Evolutionary conservation across 2,113 vertebrate genomes (phyloP), one percentile per base, ranked within the genome.

Genomic region (Pao palembangensis): DNA sequence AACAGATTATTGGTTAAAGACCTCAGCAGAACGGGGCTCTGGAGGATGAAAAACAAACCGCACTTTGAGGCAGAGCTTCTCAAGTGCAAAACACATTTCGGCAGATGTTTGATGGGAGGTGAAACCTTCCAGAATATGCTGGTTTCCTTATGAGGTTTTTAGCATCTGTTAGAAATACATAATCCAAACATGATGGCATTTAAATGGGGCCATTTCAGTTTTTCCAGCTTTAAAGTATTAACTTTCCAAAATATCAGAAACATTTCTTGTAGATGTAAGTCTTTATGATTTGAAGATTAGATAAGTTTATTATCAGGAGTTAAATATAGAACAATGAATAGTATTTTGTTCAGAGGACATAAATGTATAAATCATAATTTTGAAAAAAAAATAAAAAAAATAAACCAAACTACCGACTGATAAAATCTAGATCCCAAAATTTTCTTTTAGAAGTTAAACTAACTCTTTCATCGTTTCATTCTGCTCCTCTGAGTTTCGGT

Each of bases 1-100:
- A 90, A 83, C 91, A 91, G 85, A 90, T 89, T 72, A 88, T 79
- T 66, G 84, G 77, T 71, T 47, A n/a, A n/a, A 43, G 67, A 64
- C 58, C 75, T 81, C 72, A 80, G 15, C 60, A 28, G 25, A 28
- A 28, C 5, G 25, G 69, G 28, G 15, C 46, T 64, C 69, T 74
- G 57, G 63, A 81, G 75, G 77, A 77, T 78, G 50, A 75, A 76
- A 79, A 65, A 71, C 64, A 55, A 67, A 81, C 58, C 75, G 42
- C 69, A 76, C 28, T 76, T 71, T 74, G 68, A 80, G 57, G 63
- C 75, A 6, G 62, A 71, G 65, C 46, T 55, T 67, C 55, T 79
- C 51, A 76, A 81, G 78, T 67, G 64, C 65, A 84, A 78, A 83
- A 84, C 66, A 76, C 62, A 84, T 68, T 76, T 62, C 61, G 64